Base-by-base conservation (phyloP, 2,113 vertebrate genomes). In the Pelobates fuscus region DNA sequence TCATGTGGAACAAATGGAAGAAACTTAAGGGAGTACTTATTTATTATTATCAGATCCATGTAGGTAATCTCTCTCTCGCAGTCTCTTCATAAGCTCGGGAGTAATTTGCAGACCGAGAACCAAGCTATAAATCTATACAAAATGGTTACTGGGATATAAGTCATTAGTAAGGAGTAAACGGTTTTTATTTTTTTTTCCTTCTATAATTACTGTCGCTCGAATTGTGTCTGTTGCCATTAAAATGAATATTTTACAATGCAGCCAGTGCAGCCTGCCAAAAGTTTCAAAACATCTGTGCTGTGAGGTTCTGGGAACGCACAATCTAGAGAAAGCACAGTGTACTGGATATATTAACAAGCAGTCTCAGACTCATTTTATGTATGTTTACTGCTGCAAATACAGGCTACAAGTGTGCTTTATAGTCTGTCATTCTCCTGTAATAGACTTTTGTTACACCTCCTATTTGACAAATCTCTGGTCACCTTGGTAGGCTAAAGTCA, bases 1-100 rank as follows among this genome's bases (percentile, higher is more conserved):
- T 82, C 37, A 17, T 63, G 82, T 63, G 80, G 77, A 79, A 79
- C 81, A 57, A 8, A 81, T 79, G 59, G 73, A 78, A 12, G 61
- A 18, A 86, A 58, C 83, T 77, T 71, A 77, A 2, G 81, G 80
- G 81, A 67, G 77, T 57, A 59, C 77, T 58, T 72, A 72, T 54
- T 77, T 77, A 77, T 61, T 77, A 68, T 67, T 68, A 55, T 60
- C 78, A 49, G 26, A 17, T 23, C 77, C 64, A 68, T 0, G 52
- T 0, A 0, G 78, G 67, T 32, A 11, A 43, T 67, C 29, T 5
- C 60, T 18, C 61, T 60, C 70, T 25, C 24, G 24, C 59, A 8
- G 1, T 65, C 0, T 2, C 11, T 43, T 67, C 68, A 57, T 60
- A 62, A 27, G 41, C 24, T 0, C 0, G 21, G 7, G 62, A 68